Evolutionary conservation across 2,888 invertebrate species (phyloP).

Genomic region (Tetragonisca angustula): DNA sequence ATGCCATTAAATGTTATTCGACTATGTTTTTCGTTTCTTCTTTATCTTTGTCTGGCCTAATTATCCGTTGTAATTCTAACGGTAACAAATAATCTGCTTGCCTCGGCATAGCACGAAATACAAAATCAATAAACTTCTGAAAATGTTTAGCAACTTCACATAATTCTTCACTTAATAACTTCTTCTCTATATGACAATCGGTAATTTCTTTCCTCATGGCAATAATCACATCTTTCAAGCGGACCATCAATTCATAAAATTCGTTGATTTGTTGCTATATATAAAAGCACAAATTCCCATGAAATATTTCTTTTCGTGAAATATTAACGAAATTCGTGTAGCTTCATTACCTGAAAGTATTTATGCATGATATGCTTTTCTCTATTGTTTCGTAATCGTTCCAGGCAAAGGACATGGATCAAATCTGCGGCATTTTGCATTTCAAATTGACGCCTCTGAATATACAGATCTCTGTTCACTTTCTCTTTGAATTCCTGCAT

Average conservation of each 20-base stretch:
- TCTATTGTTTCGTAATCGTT: slow-evolving; percentile 68
- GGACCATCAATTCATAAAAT: slow-evolving; percentile 63
- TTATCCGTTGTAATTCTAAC: slow-evolving; percentile 27
- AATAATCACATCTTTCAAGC: slow-evolving; percentile 56
- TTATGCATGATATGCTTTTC: slow-evolving; percentile 67
- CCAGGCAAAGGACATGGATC: slow-evolving; percentile 69
- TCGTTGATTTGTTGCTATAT: slow-evolving; percentile 69
- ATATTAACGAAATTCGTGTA: background rate
- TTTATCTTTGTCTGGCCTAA: background rate
- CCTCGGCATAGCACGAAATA: slow-evolving; percentile 83
- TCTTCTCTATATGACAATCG: slow-evolving; percentile 47
- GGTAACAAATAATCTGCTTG: slow-evolving; percentile 84
- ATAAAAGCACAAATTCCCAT: background rate
- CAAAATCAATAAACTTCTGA: slow-evolving; percentile 85
- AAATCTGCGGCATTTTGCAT: slow-evolving; percentile 69
- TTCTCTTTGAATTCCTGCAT: slow-evolving; percentile 61
- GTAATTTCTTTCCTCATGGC: slow-evolving; percentile 44
- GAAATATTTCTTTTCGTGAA: background rate
- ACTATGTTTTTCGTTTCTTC: background rate
- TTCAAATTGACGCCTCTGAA: slow-evolving; percentile 68
- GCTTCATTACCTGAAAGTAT: slow-evolving; percentile 69
- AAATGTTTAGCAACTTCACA: slow-evolving; percentile 83
- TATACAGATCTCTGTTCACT: slow-evolving; percentile 60
- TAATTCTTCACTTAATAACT: slow-evolving; percentile 80
- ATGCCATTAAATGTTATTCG: no score